Base-by-base conservation (phyloP, 2,113 vertebrate species). In the Pygoscelis antarcticus region DNA sequence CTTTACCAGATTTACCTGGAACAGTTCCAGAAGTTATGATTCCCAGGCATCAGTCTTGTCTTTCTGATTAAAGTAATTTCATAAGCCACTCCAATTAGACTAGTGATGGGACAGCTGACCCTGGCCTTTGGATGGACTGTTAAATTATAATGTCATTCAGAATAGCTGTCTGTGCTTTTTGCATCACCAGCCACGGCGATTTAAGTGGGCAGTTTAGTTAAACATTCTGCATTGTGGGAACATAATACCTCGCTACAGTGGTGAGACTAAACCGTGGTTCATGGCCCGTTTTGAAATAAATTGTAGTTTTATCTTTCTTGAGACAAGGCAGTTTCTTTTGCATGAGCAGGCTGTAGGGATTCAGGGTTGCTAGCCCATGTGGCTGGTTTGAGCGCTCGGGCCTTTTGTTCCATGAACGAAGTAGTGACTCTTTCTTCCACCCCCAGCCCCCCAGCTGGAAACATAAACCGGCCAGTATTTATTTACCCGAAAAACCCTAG, bases 1-100 rank as follows among this genome's bases (percentile, higher is more conserved):
- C 83, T 93, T 93, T 55, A 34, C 77, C 89, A 89, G 91, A 36
- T 95, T 91, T 61, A 94, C 89, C 91, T 94, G 94, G 87, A 94
- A 16, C n/a, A 6, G 30, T 71, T 87, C 91, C 95, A 95, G 94
- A 46, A 93, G 87, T 61, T 75, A 2, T 55, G 81, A 71, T 93
- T 94, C 87, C 89, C 91, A 91, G 83, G 34, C 92, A 93, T 20
- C 26, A 19, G 51, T 5, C 61, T 23, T 89, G 89, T 60, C 70
- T 79, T 52, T 72, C 77, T 93, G 94, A 96, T 96, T 84, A 91
- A 87, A 95, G 94, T 61, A 3, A 79, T 94, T 93, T 89, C 72
- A 19, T 52, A 30, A 64, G 38, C 46, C 38, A 4, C 74, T 87
- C 69, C 69, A 89, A 77, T 71, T 65, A 83, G 89, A 27, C 25